Evolutionary conservation across 2,888 invertebrate species (phyloP), one percentile per base, ranked within the genome.

Genomic region (Rhingia campestris): DNA sequence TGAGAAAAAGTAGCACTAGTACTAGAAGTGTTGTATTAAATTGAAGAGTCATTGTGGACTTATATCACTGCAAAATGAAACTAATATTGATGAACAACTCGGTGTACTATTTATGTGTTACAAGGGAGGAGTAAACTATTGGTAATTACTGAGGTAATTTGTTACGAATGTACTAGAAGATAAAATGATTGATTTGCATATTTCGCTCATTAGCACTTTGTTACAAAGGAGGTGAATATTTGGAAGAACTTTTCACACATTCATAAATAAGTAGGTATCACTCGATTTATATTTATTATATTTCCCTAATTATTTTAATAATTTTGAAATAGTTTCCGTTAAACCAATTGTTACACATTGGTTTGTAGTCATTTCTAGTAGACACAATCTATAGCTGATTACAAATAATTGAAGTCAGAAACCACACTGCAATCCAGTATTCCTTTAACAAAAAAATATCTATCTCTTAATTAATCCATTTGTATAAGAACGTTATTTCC

Each of bases 1-100:
- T 7, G 3, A 61, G 10, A 6, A 76, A 0, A 0, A 61, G 3
- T 7, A 47, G 12, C 3, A 69, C 4, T 12, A 77, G 12, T 35
- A 82, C 0, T 4, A 77, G 2, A 14, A 67, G 6, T 4, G 56
- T 6, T 7, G n/a, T n/a, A 7, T 6, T 53, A 9, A 6, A n/a
- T 10, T n/a, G 33, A 5, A 3, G 22, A 53, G 39, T 49, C 81
- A 82, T 82, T 72, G 30, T 61, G 59, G 33, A 22, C 22, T 22
- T 22, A 0, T 22, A 33, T 51, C 12, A 58, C 4, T 6, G 7
- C 4, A 10, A 10, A 51, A 41, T 47, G 4, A n/a, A 69, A 41
- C 56, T 39, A 33, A 30, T 22, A 7, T 4, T 32, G 47, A 0
- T 33, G 14, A 9, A 10, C 14, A 3, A 49, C 37, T 47, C 9